These are phyloP conservation scores for Apis laboriosa DNA, from an alignment of 1,140 invertebrate genomes.

Conservation along the genomic window DNA sequence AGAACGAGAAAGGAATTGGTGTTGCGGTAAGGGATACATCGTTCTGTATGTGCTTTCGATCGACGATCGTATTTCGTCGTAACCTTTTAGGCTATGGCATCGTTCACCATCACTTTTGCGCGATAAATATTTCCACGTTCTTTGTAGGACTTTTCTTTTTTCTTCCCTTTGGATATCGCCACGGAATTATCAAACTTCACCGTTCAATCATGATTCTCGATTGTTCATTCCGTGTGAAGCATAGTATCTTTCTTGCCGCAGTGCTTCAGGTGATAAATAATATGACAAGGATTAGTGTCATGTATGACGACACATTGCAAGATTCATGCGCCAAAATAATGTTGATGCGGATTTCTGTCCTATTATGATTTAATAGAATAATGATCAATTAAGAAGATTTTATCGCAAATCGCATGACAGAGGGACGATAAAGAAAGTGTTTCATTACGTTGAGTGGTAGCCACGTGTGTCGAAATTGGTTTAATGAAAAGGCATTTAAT, in stretches of 20 bases:
- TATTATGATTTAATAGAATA: background rate
- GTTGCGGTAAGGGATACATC: slow-evolving; percentile 69
- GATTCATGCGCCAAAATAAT: background rate
- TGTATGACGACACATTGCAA: slow-evolving; percentile 12
- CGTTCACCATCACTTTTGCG: background rate
- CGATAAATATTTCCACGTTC: background rate
- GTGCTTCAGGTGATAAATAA: background rate
- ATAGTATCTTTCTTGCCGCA: background rate
- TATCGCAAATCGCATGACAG: background rate
- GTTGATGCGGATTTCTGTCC: too few relatives aligned
- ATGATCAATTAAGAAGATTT: background rate
- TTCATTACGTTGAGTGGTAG: background rate
- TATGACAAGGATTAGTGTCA: background rate
- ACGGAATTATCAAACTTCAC: background rate
- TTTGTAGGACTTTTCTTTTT: background rate
- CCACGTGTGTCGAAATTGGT: slow-evolving; percentile 7
- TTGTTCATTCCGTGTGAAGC: background rate
- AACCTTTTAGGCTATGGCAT: background rate
- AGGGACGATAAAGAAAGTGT: background rate
- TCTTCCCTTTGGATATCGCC: background rate
- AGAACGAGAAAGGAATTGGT: slow-evolving; percentile 70
- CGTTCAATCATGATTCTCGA: background rate
- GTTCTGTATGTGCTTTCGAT: slow-evolving; percentile 13
- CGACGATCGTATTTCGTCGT: background rate
- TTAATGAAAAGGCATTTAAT: background rate